phyloP scores from a whole-genome alignment of 2,888 invertebrate genomes.

The Chrysomela aeneicollis region DNA sequence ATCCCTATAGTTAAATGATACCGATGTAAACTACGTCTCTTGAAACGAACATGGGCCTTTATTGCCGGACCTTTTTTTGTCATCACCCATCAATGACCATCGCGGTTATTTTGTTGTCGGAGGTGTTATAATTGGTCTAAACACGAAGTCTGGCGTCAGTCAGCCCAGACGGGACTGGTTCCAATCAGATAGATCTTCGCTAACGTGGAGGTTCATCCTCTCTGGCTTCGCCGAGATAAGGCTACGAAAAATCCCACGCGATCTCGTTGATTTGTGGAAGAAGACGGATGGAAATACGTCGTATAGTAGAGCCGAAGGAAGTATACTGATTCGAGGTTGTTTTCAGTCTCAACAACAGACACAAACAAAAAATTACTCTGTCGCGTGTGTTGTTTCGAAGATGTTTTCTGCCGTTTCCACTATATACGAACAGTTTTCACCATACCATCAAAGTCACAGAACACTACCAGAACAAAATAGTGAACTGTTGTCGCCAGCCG shows the following conservation, averaged over 20 bases:
- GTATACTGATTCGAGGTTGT: too few relatives aligned
- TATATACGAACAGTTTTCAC: too few relatives aligned
- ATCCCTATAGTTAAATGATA: constrained; percentile 36
- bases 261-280: neutral
- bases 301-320: too few relatives aligned
- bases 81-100: constrained; percentile 59
- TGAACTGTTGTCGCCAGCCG: too few relatives aligned
- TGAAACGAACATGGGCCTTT: constrained; percentile 49
- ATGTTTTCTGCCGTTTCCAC: too few relatives aligned
- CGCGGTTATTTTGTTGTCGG: constrained; percentile 60
- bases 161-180: constrained; percentile 55
- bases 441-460: too few relatives aligned
- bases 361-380: too few relatives aligned
- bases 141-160: constrained; percentile 61
- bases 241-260: constrained; percentile 5
- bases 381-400: too few relatives aligned
- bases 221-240: constrained; percentile 1
- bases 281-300: neutral
- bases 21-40: constrained; percentile 37
- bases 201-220: neutral
- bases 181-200: constrained; percentile 1
- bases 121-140: constrained; percentile 64
- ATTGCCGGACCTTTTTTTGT: constrained; percentile 45
- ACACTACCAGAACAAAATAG: too few relatives aligned
- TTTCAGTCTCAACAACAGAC: too few relatives aligned